Conservation (phyloP, 2,888 invertebrate genomes). For the Chydorus sphaericus region DNA sequence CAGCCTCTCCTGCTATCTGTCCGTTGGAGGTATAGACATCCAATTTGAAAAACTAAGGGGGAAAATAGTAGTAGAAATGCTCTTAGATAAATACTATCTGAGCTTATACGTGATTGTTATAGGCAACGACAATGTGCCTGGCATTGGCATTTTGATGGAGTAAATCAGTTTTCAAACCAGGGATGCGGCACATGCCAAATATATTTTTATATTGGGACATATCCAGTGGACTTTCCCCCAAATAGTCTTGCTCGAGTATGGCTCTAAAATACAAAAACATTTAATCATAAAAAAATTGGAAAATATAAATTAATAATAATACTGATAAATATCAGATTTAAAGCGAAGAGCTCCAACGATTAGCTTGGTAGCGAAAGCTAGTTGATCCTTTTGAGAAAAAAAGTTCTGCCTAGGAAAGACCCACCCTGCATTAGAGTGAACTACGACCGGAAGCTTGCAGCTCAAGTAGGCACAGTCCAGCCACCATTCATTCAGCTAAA, state of each 20-base stretch:
- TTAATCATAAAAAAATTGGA: neutral
- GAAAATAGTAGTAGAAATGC: conserved; percentile 15
- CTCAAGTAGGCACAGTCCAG: conserved; percentile 67
- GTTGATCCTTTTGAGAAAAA: conserved; percentile 39
- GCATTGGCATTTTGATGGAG: conserved; percentile 31
- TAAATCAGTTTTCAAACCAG: conserved; percentile 32
- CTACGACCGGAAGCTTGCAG: conserved; percentile 65
- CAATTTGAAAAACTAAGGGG: conserved; percentile 25
- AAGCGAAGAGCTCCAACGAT: conserved; percentile 55
- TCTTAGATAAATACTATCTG: too few relatives aligned
- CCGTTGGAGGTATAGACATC: conserved; percentile 38
- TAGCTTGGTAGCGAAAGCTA: conserved; percentile 54
- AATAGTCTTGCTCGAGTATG: conserved; percentile 50
- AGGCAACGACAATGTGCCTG: conserved; percentile 59
- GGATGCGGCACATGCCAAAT: conserved; percentile 76
- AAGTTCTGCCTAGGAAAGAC: conserved; percentile 57
- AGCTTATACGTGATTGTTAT: conserved; percentile 75
- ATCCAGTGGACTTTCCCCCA: conserved; percentile 66
- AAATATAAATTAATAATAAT: conserved; percentile 22
- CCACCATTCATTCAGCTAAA: conserved; percentile 76
- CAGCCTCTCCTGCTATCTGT: conserved; percentile 39
- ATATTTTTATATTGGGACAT: conserved; percentile 85
- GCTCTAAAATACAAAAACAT: conserved; percentile 31
- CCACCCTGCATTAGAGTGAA: conserved; percentile 73
- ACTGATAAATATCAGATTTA: conserved; percentile 55